These are phyloP conservation scores for Ammospiza caudacuta DNA, from an alignment of 2,113 vertebrate genomes.

Conservation along the genomic window DNA sequence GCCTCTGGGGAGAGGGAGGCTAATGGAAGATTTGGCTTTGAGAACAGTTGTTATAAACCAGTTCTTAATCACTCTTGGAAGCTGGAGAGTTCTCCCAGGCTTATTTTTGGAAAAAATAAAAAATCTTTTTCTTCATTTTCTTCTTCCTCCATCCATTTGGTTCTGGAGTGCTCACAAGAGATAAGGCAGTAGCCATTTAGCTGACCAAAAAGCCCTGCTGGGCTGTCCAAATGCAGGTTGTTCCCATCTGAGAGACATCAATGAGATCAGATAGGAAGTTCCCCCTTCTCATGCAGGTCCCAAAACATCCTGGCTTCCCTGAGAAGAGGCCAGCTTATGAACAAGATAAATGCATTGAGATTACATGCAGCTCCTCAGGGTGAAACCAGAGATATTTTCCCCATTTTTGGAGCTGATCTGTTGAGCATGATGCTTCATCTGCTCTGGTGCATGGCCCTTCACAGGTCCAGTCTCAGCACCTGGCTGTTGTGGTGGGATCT, in stretches of 20 bases:
- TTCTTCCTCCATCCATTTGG: background rate
- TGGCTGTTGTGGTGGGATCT: background rate
- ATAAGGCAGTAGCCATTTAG: background rate
- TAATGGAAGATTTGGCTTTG: background rate
- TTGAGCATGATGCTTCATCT: background rate
- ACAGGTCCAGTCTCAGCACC: background rate
- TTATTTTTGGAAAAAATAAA: background rate
- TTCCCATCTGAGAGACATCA: background rate
- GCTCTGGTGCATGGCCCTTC: accelerated
- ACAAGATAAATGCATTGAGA: background rate
- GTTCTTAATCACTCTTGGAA: background rate
- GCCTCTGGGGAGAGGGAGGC: background rate
- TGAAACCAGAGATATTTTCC: background rate
- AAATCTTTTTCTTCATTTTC: background rate
- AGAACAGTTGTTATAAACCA: background rate
- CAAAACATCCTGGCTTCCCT: background rate
- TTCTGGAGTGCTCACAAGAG: background rate
- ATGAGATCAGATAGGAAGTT: background rate
- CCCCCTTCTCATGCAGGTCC: background rate
- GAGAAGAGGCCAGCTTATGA: background rate
- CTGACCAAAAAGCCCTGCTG: background rate
- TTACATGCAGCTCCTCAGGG: background rate
- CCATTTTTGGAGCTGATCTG: background rate
- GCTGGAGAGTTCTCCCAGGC: background rate
- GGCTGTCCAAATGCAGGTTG: accelerated